These are phyloP conservation scores for Orgyia antiqua DNA, from an alignment of 2,888 invertebrate species.

Conservation along the genomic window DNA sequence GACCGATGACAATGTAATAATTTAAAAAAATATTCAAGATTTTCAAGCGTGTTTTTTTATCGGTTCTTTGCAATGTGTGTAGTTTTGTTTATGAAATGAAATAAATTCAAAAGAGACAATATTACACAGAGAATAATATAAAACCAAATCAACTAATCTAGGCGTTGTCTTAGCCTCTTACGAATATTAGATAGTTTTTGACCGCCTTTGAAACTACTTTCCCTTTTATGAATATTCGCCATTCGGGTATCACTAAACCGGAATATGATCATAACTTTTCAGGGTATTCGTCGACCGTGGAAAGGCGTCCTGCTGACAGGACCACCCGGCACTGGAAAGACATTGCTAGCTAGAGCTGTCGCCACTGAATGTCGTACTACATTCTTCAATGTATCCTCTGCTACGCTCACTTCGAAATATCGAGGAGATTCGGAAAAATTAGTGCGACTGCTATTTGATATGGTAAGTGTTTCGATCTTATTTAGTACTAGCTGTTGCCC, in stretches of 20 bases:
- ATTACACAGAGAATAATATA: no score
- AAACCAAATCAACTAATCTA: no score
- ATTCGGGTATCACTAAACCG: not conserved
- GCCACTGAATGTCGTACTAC: constrained; percentile 94
- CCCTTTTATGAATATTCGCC: not conserved
- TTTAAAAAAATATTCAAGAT: no score
- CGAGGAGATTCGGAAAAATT: constrained; percentile 95
- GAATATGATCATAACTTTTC: constrained; percentile 1
- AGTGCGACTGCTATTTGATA: constrained; percentile 90
- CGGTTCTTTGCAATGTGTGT: no score
- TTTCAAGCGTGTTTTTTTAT: no score
- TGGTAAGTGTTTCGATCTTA: constrained; percentile 72
- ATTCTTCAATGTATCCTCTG: constrained; percentile 92
- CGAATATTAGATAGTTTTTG: no score
- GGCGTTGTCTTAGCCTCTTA: no score
- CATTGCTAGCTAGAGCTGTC: constrained; percentile 90
- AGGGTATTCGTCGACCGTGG: constrained; percentile 91
- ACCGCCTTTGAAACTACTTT: no score
- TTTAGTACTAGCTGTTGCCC: no score
- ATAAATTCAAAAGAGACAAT: no score
- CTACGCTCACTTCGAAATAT: constrained; percentile 92
- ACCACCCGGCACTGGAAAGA: constrained; percentile 88
- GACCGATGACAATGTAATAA: no score
- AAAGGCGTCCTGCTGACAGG: constrained; percentile 84
- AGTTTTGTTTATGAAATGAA: no score